These are phyloP conservation scores for Cheumatopsyche charites DNA, from an alignment of 1,140 invertebrate species.

Conservation along the genomic window DNA sequence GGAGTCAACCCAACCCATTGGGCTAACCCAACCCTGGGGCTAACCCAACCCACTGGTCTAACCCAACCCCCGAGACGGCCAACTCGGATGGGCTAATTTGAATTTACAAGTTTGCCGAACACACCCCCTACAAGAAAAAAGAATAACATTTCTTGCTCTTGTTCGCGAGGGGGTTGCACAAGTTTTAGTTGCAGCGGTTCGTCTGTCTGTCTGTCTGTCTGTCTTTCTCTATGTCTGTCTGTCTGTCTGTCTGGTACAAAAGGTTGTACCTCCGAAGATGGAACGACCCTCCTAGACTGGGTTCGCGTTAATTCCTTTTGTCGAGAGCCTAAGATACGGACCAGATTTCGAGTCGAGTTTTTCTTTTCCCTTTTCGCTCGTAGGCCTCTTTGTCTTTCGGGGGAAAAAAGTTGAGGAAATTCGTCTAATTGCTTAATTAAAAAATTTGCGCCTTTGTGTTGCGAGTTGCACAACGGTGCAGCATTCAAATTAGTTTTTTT, in stretches of 20 bases:
- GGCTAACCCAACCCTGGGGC: background rate
- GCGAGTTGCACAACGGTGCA: background rate
- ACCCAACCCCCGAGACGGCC: slow-evolving; percentile 30
- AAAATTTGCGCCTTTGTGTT: background rate
- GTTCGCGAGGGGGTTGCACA: background rate
- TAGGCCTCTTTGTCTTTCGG: slow-evolving; percentile 4
- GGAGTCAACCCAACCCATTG: background rate
- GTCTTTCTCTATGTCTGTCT: slow-evolving; percentile 1
- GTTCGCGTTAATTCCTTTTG: slow-evolving; percentile 47
- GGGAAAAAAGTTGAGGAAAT: background rate
- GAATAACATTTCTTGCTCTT: slow-evolving; percentile 44
- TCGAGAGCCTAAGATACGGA: slow-evolving; percentile 9
- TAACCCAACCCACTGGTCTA: background rate
- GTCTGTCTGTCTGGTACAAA: slow-evolving; percentile 37
- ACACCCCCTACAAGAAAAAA: slow-evolving; percentile 30
- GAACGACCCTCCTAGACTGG: slow-evolving; percentile 39
- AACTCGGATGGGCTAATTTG: slow-evolving; percentile 49
- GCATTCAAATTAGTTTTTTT: background rate
- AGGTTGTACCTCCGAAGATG: slow-evolving; percentile 34
- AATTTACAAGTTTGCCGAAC: slow-evolving; percentile 47
- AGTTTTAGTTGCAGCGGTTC: slow-evolving; percentile 39
- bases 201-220: slow-evolving; percentile 25
- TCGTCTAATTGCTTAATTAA: slow-evolving; percentile 17
- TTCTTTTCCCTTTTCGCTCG: background rate
- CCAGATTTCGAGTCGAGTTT: background rate